Percentiles rank a stretch among this genome's conserved stretches.
phyloP scores from a whole-genome alignment of 2,113 vertebrate species.

The Syngnathus typhle region DNA sequence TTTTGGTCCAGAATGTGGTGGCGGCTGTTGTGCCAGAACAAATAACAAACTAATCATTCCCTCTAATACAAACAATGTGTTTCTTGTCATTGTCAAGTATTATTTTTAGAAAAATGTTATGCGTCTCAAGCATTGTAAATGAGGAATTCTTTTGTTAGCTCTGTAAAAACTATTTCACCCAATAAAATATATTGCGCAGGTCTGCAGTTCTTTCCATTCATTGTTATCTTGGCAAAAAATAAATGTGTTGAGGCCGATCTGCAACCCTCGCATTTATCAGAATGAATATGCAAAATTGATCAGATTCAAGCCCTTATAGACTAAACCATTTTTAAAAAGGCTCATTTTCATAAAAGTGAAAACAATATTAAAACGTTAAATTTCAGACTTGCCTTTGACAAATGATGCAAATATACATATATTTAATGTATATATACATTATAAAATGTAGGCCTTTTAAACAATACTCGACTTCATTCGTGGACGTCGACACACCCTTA shows the following conservation, averaged over 20 bases:
- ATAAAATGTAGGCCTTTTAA: background rate
- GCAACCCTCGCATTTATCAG: background rate
- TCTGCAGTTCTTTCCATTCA: background rate
- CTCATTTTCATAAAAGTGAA: too few species aligned
- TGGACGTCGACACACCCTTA: background rate
- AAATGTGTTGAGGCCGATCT: background rate
- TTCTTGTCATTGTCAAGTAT: background rate
- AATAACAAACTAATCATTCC: background rate
- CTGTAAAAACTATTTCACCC: conserved; percentile 34
- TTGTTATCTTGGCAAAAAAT: background rate
- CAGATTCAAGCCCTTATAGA: background rate
- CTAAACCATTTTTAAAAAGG: background rate
- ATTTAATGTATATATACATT: too few species aligned
- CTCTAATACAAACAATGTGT: background rate
- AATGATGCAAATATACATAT: background rate
- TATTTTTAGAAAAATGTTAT: background rate
- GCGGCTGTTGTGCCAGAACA: background rate
- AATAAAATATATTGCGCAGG: conserved; percentile 41
- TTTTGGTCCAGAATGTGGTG: background rate
- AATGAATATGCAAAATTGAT: background rate
- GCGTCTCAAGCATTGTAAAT: background rate
- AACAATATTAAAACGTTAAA: too few species aligned
- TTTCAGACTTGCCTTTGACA: too few species aligned
- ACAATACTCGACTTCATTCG: background rate
- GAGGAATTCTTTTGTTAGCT: background rate